These are phyloP conservation scores for Paragorgia papillata DNA, from an alignment of 92 coral and sea anemone genomes.

Conservation along the genomic window DNA sequence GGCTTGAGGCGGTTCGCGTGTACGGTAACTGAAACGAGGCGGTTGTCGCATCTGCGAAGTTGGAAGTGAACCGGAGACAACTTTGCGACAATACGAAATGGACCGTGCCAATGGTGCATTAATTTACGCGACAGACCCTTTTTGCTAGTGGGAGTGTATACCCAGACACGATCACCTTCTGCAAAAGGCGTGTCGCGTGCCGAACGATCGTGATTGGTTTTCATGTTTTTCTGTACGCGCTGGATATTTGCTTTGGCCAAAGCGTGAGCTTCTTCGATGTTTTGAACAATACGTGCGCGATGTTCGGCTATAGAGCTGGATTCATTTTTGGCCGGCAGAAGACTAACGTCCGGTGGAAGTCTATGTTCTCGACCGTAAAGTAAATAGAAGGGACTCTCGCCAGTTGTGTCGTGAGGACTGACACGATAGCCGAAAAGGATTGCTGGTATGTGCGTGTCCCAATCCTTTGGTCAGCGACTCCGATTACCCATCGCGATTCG, in stretches of 20 bases:
- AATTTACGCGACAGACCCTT: conserved; percentile 29
- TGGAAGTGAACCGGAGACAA: conserved; percentile 48
- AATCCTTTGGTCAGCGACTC: conserved; percentile 49
- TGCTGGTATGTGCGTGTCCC: too few species aligned
- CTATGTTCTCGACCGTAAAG: too few species aligned
- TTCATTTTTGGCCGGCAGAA: conserved; percentile 27
- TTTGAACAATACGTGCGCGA: conserved; percentile 38
- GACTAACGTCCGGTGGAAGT: conserved; percentile 37
- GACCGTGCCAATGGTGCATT: conserved; percentile 61
- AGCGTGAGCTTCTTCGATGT: conserved; percentile 44
- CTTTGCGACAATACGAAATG: conserved; percentile 41
- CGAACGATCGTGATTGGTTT: conserved; percentile 4
- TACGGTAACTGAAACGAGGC: too few species aligned
- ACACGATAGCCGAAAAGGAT: too few species aligned
- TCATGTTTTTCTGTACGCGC: conserved; percentile 52
- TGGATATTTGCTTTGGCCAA: conserved; percentile 41
- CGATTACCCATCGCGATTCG: conserved; percentile 58
- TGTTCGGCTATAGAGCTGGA: conserved; percentile 37
- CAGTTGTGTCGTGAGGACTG: too few species aligned
- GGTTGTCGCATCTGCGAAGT: conserved; percentile 38
- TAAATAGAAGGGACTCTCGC: too few species aligned
- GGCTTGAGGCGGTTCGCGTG: conserved; percentile 58
- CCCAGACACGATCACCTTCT: conserved; percentile 14
- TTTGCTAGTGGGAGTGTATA: not conserved
- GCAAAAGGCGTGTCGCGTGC: conserved; percentile 18